phyloP scores from a whole-genome alignment of 1,140 invertebrate species.

The Littorina saxatilis region DNA sequence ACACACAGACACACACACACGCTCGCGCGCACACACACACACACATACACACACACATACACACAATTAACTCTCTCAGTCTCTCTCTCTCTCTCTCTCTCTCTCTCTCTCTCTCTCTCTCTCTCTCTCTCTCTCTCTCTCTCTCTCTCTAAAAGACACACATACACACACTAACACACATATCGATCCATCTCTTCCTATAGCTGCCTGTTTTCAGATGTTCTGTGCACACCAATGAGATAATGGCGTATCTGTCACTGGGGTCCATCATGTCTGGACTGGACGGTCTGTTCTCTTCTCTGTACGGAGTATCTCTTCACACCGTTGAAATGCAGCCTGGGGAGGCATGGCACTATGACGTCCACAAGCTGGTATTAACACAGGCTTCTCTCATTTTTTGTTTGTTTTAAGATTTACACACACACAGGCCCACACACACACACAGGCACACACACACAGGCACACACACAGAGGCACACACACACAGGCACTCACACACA shows the following conservation, averaged over 20 bases:
- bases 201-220: slow-evolving; percentile 55
- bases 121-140: slow-evolving; percentile 1
- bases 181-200: slow-evolving; percentile 9
- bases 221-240: slow-evolving; percentile 42
- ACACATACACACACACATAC: too few relatives aligned
- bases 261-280: slow-evolving; percentile 97
- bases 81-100: too few relatives aligned
- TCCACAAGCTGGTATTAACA: slow-evolving; percentile 85
- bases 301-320: slow-evolving; percentile 85
- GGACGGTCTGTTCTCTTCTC: slow-evolving; percentile 86
- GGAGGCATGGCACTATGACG: slow-evolving; percentile 90
- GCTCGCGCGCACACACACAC: too few relatives aligned
- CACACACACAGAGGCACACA: too few relatives aligned
- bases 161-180: too few relatives aligned
- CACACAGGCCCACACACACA: too few relatives aligned
- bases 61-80: too few relatives aligned
- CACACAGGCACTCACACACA: too few relatives aligned
- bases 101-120: slow-evolving; percentile 16
- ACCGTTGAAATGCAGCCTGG: slow-evolving; percentile 83
- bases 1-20: too few relatives aligned
- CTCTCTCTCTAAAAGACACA: too few relatives aligned
- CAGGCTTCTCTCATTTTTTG: not conserved
- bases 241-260: slow-evolving; percentile 88
- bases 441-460: too few relatives aligned
- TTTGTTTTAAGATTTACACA: too few relatives aligned